Evolutionary conservation across 2,113 vertebrate genomes (phyloP), one percentile per base, ranked within the genome.

Genomic region (Cygnus atratus): DNA sequence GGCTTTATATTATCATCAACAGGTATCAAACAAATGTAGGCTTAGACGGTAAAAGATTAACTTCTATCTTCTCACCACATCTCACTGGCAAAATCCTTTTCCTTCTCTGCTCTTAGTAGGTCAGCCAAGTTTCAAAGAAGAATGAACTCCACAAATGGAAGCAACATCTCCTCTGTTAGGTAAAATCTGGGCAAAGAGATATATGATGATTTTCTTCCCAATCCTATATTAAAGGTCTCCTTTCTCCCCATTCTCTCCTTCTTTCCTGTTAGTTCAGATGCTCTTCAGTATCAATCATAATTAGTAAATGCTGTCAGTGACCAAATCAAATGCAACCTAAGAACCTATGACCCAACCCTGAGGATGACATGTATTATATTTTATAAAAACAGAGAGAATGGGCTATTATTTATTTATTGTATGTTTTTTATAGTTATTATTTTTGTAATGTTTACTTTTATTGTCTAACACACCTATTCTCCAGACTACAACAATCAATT

Each of bases 21-120:
- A 46, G 7, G 3, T 59, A 48, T 26, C 52, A 35, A 70, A 35
- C 18, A 78, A 77, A 88, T 3, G 25, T n/a, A 67, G 59, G 41
- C 6, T 12, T 46, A 19, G 19, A 54, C 4, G 4, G 37, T 16
- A 46, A 83, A 61, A 19, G 2, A 66, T 22, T n/a, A 0, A 1
- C 35, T n/a, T 4, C 29, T 77, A 57, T 33, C 55, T 57, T 67
- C 67, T 54, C 67, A 26, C 57, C 78, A 25, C 58, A 65, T 28
- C 19, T 65, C 63, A 17, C 48, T 17, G 10, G 43, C n/a, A 65
- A 70, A 57, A 87, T 25, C 35, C 43, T 54, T n/a, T 46, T 52
- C 22, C 28, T 20, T n/a, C 79, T 41, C 52, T 54, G 6, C 35
- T 84, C 54, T 48, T 20, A 44, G 44, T 29, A 84, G 9, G n/a